phyloP scores from a whole-genome alignment of 2,888 invertebrate genomes.

The Saturnia japonica region DNA sequence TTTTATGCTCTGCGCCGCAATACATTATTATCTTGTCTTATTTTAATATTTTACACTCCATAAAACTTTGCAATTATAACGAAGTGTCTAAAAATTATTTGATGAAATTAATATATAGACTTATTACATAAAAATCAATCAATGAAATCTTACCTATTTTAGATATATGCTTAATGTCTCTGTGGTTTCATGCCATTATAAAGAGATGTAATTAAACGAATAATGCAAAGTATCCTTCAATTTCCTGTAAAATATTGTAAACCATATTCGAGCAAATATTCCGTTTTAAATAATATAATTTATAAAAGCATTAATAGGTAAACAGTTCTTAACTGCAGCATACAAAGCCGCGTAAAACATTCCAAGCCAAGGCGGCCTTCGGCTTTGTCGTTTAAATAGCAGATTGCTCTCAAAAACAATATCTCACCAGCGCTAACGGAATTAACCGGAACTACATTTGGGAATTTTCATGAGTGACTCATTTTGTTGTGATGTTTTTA shows the following conservation, averaged over 20 bases:
- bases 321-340: neutral
- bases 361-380: conserved; percentile 50
- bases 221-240: neutral
- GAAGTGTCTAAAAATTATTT: neutral
- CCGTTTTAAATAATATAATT: neutral
- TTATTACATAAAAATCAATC: too few species aligned
- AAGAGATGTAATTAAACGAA: neutral
- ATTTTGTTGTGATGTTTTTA: neutral
- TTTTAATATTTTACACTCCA: conserved; percentile 26
- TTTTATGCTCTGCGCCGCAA: conserved; percentile 28
- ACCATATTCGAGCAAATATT: neutral
- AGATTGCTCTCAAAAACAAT: conserved; percentile 47
- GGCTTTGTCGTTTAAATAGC: conserved; percentile 32
- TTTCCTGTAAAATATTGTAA: neutral
- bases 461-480: neutral
- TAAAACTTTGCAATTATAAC: neutral
- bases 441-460: conserved; percentile 29
- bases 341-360: neutral
- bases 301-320: neutral
- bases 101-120: neutral
- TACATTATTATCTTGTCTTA: conserved; percentile 35
- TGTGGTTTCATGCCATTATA: neutral
- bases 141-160: too few species aligned
- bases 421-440: conserved; percentile 44
- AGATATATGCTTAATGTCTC: too few species aligned